A percentile compares a stretch with the other conserved stretches of the same genome.
These are phyloP conservation scores for Gallinago nigripennis DNA, from an alignment of 2,797 vertebrate genomes.

Conservation along the genomic window DNA sequence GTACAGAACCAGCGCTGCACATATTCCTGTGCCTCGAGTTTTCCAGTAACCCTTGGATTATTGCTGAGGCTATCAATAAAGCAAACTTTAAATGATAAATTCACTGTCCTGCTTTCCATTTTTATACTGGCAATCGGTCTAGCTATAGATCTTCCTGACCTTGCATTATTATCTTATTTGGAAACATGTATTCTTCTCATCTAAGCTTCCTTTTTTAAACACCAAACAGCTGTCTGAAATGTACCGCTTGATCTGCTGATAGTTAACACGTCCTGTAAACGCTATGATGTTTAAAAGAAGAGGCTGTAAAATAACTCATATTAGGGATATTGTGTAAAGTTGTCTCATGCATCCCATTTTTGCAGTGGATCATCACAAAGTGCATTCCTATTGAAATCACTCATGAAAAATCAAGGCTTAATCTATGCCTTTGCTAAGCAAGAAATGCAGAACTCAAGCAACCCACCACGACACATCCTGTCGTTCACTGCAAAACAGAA, in stretches of 20 bases:
- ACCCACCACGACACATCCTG: not conserved
- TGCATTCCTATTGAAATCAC: not conserved
- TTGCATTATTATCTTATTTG: not conserved
- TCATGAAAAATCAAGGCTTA: conserved; percentile 10
- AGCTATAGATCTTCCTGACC: not conserved
- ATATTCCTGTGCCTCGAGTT: not conserved
- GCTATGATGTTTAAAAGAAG: not conserved
- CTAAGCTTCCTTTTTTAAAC: not conserved
- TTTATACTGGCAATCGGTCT: not conserved
- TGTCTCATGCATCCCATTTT: not conserved
- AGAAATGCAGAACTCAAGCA: not conserved
- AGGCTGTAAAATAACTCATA: not conserved
- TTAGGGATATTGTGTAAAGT: not conserved
- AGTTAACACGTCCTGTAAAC: not conserved
- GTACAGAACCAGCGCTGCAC: not conserved
- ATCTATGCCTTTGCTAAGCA: not conserved
- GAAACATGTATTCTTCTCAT: not conserved
- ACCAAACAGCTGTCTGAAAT: not conserved
- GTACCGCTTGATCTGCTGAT: not conserved
- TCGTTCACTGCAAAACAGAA: not conserved
- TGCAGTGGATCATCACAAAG: not conserved
- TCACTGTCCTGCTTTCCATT: not conserved
- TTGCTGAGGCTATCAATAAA: not conserved
- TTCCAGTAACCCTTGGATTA: not conserved
- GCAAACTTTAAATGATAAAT: not conserved